Base-by-base conservation (phyloP, 1,140 invertebrate genomes). In the Trachelipus rathkii region DNA sequence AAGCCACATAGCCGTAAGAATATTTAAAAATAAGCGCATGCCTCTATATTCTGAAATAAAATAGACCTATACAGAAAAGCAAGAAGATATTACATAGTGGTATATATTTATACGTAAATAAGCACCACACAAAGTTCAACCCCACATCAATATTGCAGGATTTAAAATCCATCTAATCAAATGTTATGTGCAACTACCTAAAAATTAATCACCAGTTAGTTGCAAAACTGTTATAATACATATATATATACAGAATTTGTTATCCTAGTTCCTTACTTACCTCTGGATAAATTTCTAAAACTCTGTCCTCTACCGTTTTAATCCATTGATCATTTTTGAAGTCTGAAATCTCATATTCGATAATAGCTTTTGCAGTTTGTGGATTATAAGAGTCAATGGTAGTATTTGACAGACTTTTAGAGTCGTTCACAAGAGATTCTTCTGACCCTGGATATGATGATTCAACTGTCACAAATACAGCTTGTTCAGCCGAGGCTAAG, bases 61-160 rank as follows among this genome's bases (percentile, higher is more conserved):
- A 60, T 60, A 60, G 19, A 8, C 8, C 50, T 60, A 33, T 33
- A 60, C 50, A 19, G 19, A 60, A 60, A 60, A 60, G 19, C 50
- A 60, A 60, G 50, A 13, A 60, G 11, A 60, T 15, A 60, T 15
- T 13, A 19, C 2, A 19, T 8, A 13, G 50, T 60, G 50, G 19
- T 60, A 4, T 60, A 19, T 60, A 50, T 10, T 50, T 50, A 60
- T 33, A 33, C 33, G 33, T 33, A 33, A 33, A 33, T 33, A 60
- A 60, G 50, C 50, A 60, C 50, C 50, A 60, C 50, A 60, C 50
- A 60, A 60, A 13, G 50, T 60, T 60, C 50, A 60, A 4, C 50
- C 50, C 50, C 50, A 33, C 33, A 33, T 33, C 33, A 33, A 33
- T 33, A 33, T 33, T 33, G 33, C 33, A 3, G 33, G 2, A 33